Base-by-base conservation (phyloP, 2,113 vertebrate genomes). In the Leiothrix lutea region DNA sequence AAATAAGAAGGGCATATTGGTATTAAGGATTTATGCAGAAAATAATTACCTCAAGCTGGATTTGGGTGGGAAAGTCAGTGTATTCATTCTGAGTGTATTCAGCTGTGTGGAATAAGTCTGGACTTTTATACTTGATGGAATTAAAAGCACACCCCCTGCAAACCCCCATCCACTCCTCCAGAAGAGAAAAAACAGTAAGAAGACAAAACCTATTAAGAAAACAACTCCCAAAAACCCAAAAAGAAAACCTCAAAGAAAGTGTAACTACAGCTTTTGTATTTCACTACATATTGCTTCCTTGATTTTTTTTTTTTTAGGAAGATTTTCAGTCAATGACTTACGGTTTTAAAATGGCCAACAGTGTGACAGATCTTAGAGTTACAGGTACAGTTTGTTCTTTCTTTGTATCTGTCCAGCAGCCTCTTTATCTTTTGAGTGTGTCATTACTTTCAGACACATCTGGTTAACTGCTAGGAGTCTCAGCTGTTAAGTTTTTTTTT, bases 261-360 rank as follows among this genome's bases (percentile, higher is more conserved):
- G 5, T 71, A 84, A 35, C 4, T 85, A 5, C 22, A 74, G 1
- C 11, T 71, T 33, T 36, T 45, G 8, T 73, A 26, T 64, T 95
- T 89, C 33, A 44, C 29, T 71, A 5, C 14, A 5, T 71, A 23
- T 6, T 28, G 35, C n/a, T 87, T 38, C 73, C 79, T 69, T 82
- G 23, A 13, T 28, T 72, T 87, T 57, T 88, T 69, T 96, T 90
- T 74, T 95, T 97, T 64, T 87, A 99, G 99, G 99, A 99, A 97
- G 99, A 99, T 97, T 99, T 99, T 97, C 99, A 99, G 95, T 99
- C 99, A 67, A 99, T 99, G 99, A 99, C 99, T 13, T 99, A 99
- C 0, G 99, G 99, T 89, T 99, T 99, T 98, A 99, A 99, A 97
- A 99, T 99, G 99, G 99, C 99, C 64, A 99, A 99, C 96, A 99